Percentiles rank a stretch among this genome's conserved stretches.
These are phyloP conservation scores for Pipistrellus pygmaeus DNA, from an alignment of 2,797 vertebrate genomes.

Conservation along the genomic window DNA sequence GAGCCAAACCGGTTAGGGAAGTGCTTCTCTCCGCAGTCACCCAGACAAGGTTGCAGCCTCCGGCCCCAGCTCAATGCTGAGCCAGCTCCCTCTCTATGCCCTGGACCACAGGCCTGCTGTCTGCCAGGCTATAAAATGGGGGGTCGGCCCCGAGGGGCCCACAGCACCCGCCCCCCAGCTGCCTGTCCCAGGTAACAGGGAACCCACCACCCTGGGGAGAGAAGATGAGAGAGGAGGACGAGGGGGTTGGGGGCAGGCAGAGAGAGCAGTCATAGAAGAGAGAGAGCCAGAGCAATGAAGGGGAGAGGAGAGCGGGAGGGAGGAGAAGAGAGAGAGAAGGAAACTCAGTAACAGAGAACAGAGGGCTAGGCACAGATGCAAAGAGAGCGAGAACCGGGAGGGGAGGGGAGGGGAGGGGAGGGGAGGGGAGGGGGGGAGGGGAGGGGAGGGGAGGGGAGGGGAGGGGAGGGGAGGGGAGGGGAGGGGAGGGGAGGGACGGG, in stretches of 20 bases:
- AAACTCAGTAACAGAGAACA: neutral
- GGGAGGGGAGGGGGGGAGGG: too few species aligned
- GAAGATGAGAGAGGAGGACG: neutral
- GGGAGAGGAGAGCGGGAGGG: neutral
- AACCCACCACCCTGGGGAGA: neutral
- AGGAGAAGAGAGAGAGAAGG: neutral
- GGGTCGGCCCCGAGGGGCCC: slow-evolving; percentile 85
- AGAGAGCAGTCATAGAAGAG: neutral
- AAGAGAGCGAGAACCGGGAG: neutral
- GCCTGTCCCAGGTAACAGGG: slow-evolving; percentile 93
- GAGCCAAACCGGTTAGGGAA: too few species aligned
- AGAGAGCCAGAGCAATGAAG: neutral
- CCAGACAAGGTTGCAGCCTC: too few species aligned
- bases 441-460: too few species aligned
- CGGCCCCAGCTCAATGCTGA: too few species aligned
- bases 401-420: too few species aligned
- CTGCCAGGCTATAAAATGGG: slow-evolving; percentile 97
- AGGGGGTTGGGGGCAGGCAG: neutral
- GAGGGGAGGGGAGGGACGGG: accelerated
- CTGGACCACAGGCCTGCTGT: slow-evolving; percentile 85
- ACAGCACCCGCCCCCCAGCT: slow-evolving; percentile 85
- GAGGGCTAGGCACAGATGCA: neutral
- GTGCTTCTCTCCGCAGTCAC: too few species aligned
- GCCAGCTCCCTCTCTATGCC: slow-evolving; percentile 87
- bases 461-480: accelerated